Conservation (phyloP, 2,888 invertebrate genomes). For the Atrina japonica region DNA sequence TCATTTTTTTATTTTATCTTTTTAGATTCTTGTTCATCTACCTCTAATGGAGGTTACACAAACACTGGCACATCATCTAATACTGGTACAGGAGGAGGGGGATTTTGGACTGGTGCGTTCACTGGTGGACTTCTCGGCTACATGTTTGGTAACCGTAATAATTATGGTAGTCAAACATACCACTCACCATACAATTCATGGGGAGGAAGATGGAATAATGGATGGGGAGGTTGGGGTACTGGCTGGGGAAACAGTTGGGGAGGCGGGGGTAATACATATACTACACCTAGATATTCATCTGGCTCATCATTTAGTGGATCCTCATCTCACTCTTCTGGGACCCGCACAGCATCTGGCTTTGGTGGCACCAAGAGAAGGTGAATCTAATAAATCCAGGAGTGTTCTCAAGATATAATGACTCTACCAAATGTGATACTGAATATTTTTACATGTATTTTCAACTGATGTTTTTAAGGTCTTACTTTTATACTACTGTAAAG, state of each 20-base stretch:
- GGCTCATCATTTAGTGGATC: slow-evolving; percentile 1
- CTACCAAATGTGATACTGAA: too few relatives aligned
- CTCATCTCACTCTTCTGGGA: slow-evolving; percentile 51
- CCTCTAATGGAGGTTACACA: slow-evolving; percentile 27
- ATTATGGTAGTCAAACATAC: slow-evolving; percentile 40
- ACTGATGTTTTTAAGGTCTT: too few relatives aligned
- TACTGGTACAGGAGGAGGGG: slow-evolving; percentile 52
- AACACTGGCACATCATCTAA: slow-evolving; percentile 37
- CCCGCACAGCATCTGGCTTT: slow-evolving; percentile 73
- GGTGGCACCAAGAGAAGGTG: slow-evolving; percentile 70
- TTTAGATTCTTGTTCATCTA: slow-evolving; percentile 21
- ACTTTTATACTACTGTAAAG: too few relatives aligned
- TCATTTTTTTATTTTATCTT: too few relatives aligned
- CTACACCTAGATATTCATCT: slow-evolving; percentile 8
- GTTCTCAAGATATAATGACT: too few relatives aligned
- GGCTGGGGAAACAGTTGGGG: slow-evolving; percentile 33
- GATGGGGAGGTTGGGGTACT: slow-evolving; percentile 39
- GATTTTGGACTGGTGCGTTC: slow-evolving; percentile 74
- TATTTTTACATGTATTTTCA: too few relatives aligned
- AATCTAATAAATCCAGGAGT: too few relatives aligned
- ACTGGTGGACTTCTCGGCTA: slow-evolving; percentile 74
- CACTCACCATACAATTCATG: slow-evolving; percentile 40
- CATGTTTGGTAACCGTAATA: slow-evolving; percentile 62
- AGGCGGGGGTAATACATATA: not conserved
- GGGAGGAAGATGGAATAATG: slow-evolving; percentile 43